Conservation (phyloP, 2,113 vertebrate species). For the Corythornis madagascariensis region DNA sequence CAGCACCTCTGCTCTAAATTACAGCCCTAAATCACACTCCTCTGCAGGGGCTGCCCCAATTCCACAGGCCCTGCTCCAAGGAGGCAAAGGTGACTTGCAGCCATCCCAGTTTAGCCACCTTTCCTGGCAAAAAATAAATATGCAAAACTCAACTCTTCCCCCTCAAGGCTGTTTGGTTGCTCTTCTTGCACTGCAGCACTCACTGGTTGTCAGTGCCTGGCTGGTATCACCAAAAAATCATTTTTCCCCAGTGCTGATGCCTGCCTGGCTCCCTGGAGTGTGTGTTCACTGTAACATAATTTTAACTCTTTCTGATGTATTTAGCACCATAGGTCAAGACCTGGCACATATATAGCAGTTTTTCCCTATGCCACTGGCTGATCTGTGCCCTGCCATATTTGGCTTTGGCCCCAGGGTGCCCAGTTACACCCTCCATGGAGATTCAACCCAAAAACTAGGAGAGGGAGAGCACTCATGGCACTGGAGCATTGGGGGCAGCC, state of each 20-base stretch:
- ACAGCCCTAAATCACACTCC: not conserved
- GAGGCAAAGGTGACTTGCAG: not conserved
- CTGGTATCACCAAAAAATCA: not conserved
- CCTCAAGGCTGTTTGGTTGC: not conserved
- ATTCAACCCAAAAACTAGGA: not conserved
- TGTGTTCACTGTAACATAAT: not conserved
- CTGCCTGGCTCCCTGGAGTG: not conserved
- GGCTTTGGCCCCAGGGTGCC: not conserved
- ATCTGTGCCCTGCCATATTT: rapidly evolving
- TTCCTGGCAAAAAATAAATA: not conserved
- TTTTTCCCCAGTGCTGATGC: no score
- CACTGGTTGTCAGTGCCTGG: rapidly evolving
- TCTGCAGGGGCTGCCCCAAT: not conserved
- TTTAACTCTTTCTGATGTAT: not conserved
- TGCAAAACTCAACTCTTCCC: not conserved
- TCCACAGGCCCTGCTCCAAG: not conserved
- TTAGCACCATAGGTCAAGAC: not conserved
- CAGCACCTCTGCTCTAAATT: not conserved
- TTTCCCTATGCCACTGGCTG: rapidly evolving
- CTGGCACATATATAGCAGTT: not conserved
- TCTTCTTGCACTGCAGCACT: not conserved
- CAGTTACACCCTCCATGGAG: not conserved
- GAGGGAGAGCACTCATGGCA: rapidly evolving
- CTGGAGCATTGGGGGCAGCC: not conserved
- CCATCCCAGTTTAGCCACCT: not conserved